Conservation (phyloP, 2,888 invertebrate genomes). For the Nomada fabriciana region DNA sequence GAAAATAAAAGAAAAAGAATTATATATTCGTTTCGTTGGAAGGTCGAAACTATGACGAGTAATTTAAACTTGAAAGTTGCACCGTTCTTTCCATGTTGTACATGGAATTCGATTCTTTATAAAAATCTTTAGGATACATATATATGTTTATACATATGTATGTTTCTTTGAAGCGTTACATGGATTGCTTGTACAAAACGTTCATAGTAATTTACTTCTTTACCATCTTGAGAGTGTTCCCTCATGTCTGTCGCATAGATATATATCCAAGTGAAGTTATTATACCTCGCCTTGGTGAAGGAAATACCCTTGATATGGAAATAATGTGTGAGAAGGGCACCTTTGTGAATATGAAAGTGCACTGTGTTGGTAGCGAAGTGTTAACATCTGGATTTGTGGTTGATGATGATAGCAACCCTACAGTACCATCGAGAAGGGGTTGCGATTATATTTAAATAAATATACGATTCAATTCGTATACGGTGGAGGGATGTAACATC, state of each 20-base stretch:
- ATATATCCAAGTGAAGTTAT: constrained; percentile 59
- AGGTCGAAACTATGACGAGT: constrained; percentile 15
- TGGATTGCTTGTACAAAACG: constrained; percentile 27
- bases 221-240: constrained; percentile 39
- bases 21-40: constrained; percentile 36
- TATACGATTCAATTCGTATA: constrained; percentile 62
- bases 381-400: constrained; percentile 64
- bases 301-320: constrained; percentile 43
- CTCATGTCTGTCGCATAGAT: constrained; percentile 55
- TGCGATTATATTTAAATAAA: constrained; percentile 41
- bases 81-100: constrained; percentile 22
- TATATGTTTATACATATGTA: constrained; percentile 11
- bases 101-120: constrained; percentile 19
- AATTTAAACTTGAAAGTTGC: constrained; percentile 37
- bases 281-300: constrained; percentile 48
- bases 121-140: constrained; percentile 5
- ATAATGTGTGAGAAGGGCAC: constrained; percentile 33
- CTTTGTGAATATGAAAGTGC: constrained; percentile 58
- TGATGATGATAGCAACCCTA: constrained; percentile 15
- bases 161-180: constrained; percentile 12
- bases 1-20: neutral
- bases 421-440: constrained; percentile 31
- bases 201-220: constrained; percentile 52
- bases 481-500: constrained; percentile 59
- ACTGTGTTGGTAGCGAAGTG: constrained; percentile 45